These are phyloP conservation scores for Hydrochoerus hydrochaeris DNA, from an alignment of 2,113 vertebrate species.

Conservation along the genomic window DNA sequence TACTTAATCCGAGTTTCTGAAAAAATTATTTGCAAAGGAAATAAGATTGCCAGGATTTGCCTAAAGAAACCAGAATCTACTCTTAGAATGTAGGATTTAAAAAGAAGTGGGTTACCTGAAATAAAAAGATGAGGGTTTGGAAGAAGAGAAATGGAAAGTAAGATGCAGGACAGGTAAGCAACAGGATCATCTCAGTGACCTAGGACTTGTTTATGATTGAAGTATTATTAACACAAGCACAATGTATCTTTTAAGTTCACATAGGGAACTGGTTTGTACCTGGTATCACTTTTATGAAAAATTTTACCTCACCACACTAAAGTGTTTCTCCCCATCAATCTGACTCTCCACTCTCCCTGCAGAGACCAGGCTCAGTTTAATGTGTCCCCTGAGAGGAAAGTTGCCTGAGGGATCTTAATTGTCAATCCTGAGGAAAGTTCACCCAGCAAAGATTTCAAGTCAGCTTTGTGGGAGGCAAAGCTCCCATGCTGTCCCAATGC, in stretches of 20 bases:
- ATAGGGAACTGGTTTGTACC: not conserved
- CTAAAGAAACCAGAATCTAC: not conserved
- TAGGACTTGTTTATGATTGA: not conserved
- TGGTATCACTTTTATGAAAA: not conserved
- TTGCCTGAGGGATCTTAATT: not conserved
- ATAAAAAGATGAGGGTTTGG: not conserved
- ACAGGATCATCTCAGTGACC: not conserved
- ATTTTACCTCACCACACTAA: not conserved
- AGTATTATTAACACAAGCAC: not conserved
- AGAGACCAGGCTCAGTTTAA: not conserved
- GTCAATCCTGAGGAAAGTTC: not conserved
- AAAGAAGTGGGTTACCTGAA: not conserved
- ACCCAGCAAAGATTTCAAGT: not conserved
- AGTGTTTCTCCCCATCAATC: not conserved
- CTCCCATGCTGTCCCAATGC: not conserved
- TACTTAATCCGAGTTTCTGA: not conserved
- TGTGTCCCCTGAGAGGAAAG: not conserved
- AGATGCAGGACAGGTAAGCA: not conserved
- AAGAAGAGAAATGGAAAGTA: not conserved
- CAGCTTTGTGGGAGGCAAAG: constrained; percentile 9
- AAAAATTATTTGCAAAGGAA: constrained; percentile 15
- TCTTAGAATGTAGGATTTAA: not conserved
- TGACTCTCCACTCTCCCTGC: not conserved
- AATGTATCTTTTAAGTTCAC: not conserved
- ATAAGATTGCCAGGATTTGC: not conserved